Conservation (phyloP, 2,888 invertebrate genomes). For the Allygus modestus region DNA sequence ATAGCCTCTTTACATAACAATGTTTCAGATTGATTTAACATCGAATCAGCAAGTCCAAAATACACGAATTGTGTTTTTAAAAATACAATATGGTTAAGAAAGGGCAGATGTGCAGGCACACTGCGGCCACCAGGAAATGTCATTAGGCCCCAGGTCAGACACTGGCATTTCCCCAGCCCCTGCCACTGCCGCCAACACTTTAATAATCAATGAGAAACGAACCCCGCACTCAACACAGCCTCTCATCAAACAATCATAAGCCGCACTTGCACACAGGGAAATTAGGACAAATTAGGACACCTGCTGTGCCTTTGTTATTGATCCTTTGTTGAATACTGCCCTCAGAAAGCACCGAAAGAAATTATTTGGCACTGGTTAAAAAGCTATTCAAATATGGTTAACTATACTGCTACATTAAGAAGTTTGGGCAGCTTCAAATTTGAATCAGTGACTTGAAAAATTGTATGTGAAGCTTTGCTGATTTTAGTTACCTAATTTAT, state of each 20-base stretch:
- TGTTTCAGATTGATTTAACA: too few species aligned
- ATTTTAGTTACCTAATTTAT: too few species aligned
- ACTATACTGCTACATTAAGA: too few species aligned
- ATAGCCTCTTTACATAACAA: too few species aligned
- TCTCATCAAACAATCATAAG: not conserved
- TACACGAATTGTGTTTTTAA: too few species aligned
- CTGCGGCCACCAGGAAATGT: constrained; percentile 2
- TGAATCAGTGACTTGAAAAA: too few species aligned
- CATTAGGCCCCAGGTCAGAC: not conserved
- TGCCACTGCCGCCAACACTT: not conserved
- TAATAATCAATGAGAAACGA: not conserved
- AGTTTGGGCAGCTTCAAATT: too few species aligned
- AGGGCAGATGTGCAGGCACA: not conserved
- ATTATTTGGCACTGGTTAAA: too few species aligned
- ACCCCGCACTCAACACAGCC: not conserved
- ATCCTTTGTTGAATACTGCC: not conserved
- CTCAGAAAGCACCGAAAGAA: too few species aligned
- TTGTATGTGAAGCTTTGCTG: too few species aligned
- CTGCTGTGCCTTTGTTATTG: not conserved
- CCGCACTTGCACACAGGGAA: not conserved
- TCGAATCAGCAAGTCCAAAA: too few species aligned
- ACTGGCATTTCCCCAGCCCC: not conserved
- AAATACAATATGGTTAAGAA: not conserved
- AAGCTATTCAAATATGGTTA: too few species aligned
- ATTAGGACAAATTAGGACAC: constrained; percentile 1